Evolutionary conservation across 2,797 vertebrate species (phyloP), one percentile per base, ranked within the genome.

Genomic region (Dendrocincla tyrannina): DNA sequence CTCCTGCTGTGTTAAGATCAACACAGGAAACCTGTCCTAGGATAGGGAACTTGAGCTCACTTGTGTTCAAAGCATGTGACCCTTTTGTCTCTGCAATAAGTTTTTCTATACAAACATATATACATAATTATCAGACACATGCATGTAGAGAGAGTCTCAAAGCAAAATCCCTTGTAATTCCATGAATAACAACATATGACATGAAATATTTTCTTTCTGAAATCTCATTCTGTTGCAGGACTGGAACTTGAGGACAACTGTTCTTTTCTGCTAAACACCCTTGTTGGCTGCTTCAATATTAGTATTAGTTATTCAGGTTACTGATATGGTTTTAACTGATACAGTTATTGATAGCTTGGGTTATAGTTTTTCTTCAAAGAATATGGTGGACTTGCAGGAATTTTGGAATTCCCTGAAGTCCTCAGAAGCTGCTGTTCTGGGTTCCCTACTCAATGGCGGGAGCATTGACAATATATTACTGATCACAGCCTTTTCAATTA

Each of bases 11-110:
- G 20, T 39, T 73, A 62, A 49, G 32, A 24, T 59, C 41, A 52
- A 33, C 11, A 9, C 9, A 42, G 58, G 25, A 84, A 80, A 49
- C 7, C 24, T 72, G 10, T 35, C 18, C 60, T 41, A 72, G 32
- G 11, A 8, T 20, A 69, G 15, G 30, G 30, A 80, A 55, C 13
- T 53, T 1, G 0, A 59, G 56, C 44, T 85, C 7, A 4, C 30
- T 63, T 33, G 16, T 0, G 0, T 88, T 89, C 17, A 32, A 85
- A 91, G 7, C 30, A 12, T 0, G 0, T 10, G 11, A n/a, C 6
- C 41, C 58, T 41, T 67, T 84, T 37, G 27, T 32, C 6, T 35
- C n/a, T 75, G 27, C 17, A 60, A 10, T 41, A 35, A 33, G 22
- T 23, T 77, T 77, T 73, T 83, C 19, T 42, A 30, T 11, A 10